Base-by-base conservation (phyloP, 2,888 invertebrate genomes). In the Sinohyriopsis cumingii region DNA sequence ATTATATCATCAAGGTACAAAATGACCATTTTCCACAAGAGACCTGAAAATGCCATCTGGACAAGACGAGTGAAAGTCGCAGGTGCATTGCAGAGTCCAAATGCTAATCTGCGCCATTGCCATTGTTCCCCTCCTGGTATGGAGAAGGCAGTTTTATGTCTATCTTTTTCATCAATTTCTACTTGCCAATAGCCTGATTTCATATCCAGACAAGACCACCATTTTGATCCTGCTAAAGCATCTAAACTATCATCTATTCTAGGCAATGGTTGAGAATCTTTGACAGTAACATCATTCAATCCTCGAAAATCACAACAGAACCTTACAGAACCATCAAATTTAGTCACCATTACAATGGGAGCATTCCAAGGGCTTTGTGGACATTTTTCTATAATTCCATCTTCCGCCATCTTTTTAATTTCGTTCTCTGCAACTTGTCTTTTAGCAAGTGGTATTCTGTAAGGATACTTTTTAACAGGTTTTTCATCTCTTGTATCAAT, bases 1-100 rank as follows among this genome's bases (percentile, higher is more conserved):
- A 76, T 73, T 12, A 76, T 65, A 63, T 76, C 71, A 54, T 76
- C 75, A 20, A 76, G 67, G 56, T 75, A 75, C 15, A 72, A 63
- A 1, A 75, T 63, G 57, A 67, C 66, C 5, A 54, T 61, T 67
- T 77, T 65, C 71, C 67, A 77, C 15, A 66, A 64, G 3, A 71
- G 53, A 19, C 70, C 71, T 18, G 66, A 15, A 22, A 74, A 65
- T 9, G 74, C 62, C 18, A 19, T n/a, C 25, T 74, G 61, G 72
- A 74, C 72, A 6, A 74, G 33, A 5, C 72, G 28, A 45, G 72
- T 68, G 54, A 70, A 77, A 1, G 66, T 70, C 19, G 69, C 76
- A 18, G 73, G 66, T 7, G 67, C 66, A 64, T 71, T 70, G 55
- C 61, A 66, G 1, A 77, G 57, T n/a, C 74, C 77, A 67, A 72